phyloP scores from a whole-genome alignment of 2,113 vertebrate genomes.

The Jaculus jaculus region DNA sequence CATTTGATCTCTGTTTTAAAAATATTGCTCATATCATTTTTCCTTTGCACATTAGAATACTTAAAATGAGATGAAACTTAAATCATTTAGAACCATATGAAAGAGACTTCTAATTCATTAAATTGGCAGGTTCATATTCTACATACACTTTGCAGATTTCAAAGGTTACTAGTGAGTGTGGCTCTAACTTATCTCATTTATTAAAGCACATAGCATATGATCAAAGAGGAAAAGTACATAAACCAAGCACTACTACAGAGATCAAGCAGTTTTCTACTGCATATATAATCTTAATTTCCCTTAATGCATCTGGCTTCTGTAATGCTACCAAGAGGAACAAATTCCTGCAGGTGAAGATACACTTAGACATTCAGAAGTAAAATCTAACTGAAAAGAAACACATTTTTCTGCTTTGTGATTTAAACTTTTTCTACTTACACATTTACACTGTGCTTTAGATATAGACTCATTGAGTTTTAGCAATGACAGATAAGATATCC shows the following conservation, averaged over 20 bases:
- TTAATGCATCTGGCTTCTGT: conserved; percentile 11
- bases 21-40: not conserved
- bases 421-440: not conserved
- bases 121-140: not conserved
- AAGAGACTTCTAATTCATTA: not conserved
- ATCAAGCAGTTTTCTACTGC: not conserved
- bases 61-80: not conserved
- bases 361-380: conserved; percentile 14
- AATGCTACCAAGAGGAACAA: not conserved
- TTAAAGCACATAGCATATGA: not conserved
- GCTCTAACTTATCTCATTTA: not conserved
- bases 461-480: conserved; percentile 51
- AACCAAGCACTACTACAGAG: not conserved
- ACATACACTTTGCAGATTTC: not conserved
- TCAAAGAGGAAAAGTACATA: not conserved
- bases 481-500: conserved; percentile 56
- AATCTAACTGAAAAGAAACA: not conserved
- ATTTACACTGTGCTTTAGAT: conserved; percentile 36
- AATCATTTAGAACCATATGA: not conserved
- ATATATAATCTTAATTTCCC: not conserved
- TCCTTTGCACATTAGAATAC: not conserved
- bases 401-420: conserved; percentile 28
- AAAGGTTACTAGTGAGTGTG: not conserved
- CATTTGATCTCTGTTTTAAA: conserved; percentile 39
- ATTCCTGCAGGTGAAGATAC: not conserved